Base-by-base conservation (phyloP, 2,113 vertebrate species). In the Antidorcas marsupialis region DNA sequence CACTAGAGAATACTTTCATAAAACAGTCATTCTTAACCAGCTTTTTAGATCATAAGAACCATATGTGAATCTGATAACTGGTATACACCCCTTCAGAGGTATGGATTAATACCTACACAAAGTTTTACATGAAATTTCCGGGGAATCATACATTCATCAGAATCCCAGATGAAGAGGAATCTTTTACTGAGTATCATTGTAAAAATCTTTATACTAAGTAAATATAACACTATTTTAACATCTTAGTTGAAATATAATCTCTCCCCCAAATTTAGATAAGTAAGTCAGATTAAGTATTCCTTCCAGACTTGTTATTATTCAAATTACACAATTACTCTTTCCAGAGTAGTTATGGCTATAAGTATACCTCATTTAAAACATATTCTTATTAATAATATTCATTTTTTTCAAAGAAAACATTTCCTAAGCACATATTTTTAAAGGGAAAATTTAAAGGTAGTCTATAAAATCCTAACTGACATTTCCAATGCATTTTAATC, bases 391-490 rank as follows among this genome's bases (percentile, higher is more conserved):
- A 93, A 39, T 85, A 86, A 27, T 83, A 95, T 86, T 88, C 33
- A 92, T 39, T 89, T 95, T 97, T 88, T 97, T 88, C 39, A 90
- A 97, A 36, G 23, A 88, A 83, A 27, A 93, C 1, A 94, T 83
- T 89, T 92, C 47, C 78, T 91, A 23, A 87, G 67, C 10, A 92
- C 28, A 87, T 64, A 87, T 71, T 79, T 95, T 91, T 79, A 64
- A 55, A 62, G 81, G 78, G 12, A 89, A 64, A 7, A 93, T 74
- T 81, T 94, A 96, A 62, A 83, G 13, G 62, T 30, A 62, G 17
- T 86, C 36, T 60, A 60, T 84, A 94, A 94, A 95, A 91, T 50
- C 33, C 84, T 47, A 91, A 45, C 57, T 83, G 45, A 88, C 10
- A 76, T 62, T 92, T 96, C 91, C 17, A 87, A 95, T 57, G 15